Evolutionary conservation across 2,113 vertebrate genomes (phyloP).

Genomic region (Chaetodon trifascialis): DNA sequence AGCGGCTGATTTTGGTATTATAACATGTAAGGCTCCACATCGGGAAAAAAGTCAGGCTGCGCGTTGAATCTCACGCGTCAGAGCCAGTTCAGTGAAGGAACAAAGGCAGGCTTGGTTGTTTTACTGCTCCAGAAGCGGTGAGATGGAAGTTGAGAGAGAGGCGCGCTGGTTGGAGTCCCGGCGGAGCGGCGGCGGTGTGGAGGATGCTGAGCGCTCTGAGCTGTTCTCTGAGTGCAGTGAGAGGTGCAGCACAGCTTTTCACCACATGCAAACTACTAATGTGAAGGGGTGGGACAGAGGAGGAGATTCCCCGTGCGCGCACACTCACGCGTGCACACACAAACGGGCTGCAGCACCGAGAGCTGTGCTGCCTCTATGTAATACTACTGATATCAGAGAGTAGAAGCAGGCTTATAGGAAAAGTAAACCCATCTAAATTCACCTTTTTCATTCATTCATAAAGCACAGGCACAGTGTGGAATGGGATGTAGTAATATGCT

Average conservation of each 20-base stretch:
- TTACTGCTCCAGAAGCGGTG: neutral
- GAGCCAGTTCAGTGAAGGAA: neutral
- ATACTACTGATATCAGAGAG: too few species aligned
- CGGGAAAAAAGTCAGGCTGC: conserved; percentile 46
- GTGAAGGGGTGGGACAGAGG: conserved; percentile 69
- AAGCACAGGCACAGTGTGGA: neutral
- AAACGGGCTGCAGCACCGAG: neutral
- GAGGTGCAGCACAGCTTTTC: conserved; percentile 52
- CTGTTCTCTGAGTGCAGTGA: conserved; percentile 35
- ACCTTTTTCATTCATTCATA: too few species aligned
- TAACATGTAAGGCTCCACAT: conserved; percentile 74
- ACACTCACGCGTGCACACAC: conserved; percentile 2
- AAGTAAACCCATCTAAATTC: neutral
- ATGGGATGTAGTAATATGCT: neutral
- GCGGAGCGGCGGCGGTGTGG: neutral
- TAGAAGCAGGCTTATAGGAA: too few species aligned
- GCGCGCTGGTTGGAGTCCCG: conserved; percentile 19
- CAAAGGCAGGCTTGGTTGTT: neutral
- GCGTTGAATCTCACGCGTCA: neutral
- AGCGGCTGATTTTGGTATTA: conserved; percentile 26
- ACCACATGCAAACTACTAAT: conserved; percentile 51
- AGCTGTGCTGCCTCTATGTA: neutral
- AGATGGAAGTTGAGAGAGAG: neutral
- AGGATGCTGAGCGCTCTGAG: conserved; percentile 51
- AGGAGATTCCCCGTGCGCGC: conserved; percentile 66